A percentile compares a stretch with the other conserved stretches of the same genome.
phyloP scores from a whole-genome alignment of 2,797 vertebrate genomes.

The Hipposideros larvatus region DNA sequence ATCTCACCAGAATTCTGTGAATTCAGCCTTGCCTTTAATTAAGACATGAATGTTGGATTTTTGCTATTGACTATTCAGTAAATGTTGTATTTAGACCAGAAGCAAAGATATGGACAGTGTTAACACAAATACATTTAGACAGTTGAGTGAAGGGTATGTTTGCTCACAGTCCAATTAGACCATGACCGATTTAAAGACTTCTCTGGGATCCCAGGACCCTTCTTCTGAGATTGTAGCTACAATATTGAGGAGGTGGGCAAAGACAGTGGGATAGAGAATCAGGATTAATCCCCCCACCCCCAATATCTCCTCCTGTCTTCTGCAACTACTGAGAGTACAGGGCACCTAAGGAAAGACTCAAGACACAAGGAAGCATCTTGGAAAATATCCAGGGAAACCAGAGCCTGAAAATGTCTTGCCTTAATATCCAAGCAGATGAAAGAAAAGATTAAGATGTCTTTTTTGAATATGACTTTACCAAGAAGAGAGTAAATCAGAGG shows the following conservation, averaged over 20 bases:
- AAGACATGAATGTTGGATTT: neutral
- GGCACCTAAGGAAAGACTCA: neutral
- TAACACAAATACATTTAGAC: neutral
- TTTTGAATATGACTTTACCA: slow-evolving; percentile 41
- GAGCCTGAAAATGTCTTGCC: slow-evolving; percentile 51
- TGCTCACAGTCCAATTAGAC: neutral
- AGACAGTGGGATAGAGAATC: neutral
- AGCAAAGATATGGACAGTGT: slow-evolving; percentile 31
- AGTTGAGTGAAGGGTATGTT: neutral
- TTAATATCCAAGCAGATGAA: slow-evolving; percentile 72
- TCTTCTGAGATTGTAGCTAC: neutral
- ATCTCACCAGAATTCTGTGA: neutral
- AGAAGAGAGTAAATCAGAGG: slow-evolving; percentile 18
- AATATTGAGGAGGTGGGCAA: neutral
- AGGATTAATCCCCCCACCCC: neutral
- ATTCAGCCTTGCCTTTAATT: slow-evolving; percentile 17
- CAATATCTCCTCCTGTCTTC: neutral
- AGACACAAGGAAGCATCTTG: neutral
- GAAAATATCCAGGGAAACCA: slow-evolving; percentile 64
- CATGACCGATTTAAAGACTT: neutral
- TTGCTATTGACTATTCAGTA: neutral
- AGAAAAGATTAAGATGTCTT: slow-evolving; percentile 60
- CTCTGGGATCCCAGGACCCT: neutral
- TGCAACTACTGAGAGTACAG: neutral
- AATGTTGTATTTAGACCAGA: slow-evolving; percentile 30